Base-by-base conservation (phyloP, 1,140 invertebrate species). In the Drosophila nasuta region DNA sequence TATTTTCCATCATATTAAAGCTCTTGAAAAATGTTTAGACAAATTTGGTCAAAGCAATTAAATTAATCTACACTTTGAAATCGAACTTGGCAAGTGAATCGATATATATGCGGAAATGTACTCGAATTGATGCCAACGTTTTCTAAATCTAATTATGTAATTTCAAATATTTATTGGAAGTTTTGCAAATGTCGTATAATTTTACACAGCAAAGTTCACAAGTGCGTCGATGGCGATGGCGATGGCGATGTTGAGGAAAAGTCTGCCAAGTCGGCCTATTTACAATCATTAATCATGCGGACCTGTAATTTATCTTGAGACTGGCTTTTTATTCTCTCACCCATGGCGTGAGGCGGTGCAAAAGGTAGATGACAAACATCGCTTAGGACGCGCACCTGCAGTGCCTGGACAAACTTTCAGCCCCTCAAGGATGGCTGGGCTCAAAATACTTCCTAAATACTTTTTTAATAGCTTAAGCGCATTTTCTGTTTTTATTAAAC, bases 401-500 rank as follows among this genome's bases (percentile, higher is more conserved):
- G 48, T 54, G 52, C 41, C 46, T 33, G 35, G 33, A 33, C 46
- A 72, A 87, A 87, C 38, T 79, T 79, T 81, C 81, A 25, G 46
- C 38, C 52, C 64, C 65, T 49, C 54, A 15, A 60, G 81, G 68
- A 54, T 65, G 57, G 48, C 57, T 54, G 54, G 59, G 52, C 82
- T 52, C 56, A 33, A 66, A 89, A 85, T 89, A 85, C 85, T 89
- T 89, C 78, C 75, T 76, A 89, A 89, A 85, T 81, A 89, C 85
- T 89, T 89, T 88, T 89, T 85, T 89, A 89, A 89, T 89, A 89
- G 85, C 85, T 89, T 89, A 81, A 89, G 85, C 81, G 81, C 85
- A 85, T 89, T 89, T 85, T 69, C 78, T 79, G 85, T 81, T 88
- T 88, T 88, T 83, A 88, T 81, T 88, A 83, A 81, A 76, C 75